Base-by-base conservation (phyloP, 1,140 invertebrate genomes). In the Theocolax elegans region DNA sequence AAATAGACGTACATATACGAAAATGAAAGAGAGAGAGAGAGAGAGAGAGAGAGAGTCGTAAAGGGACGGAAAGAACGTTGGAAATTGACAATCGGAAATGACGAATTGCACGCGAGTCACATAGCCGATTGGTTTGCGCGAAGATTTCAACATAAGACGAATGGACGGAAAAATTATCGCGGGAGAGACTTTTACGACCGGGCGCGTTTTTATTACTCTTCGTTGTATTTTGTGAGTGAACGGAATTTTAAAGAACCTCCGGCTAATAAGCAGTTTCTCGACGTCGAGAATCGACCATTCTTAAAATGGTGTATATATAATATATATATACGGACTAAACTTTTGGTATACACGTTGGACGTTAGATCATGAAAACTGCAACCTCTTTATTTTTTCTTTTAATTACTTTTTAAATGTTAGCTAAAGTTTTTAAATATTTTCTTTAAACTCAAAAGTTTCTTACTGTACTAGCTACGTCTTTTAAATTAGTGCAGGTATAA, bases 71-170 rank as follows among this genome's bases (percentile, higher is more conserved):
- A 38, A 40, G 17, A n/a, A 58, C 19, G 29, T 58, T 42, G 19
- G 21, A 25, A n/a, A 42, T 73, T 75, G 72, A 74, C 63, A 72
- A 76, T 72, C 72, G 72, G 71, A 76, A 76, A 76, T 74, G 73
- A 71, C 44, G 38, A 29, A 74, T 56, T 68, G 67, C 27, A 38
- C 44, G 29, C 59, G 54, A 72, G 40, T 40, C 31, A 42, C 54
- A 58, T 58, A 40, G 35, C 6, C 29, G 23, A 58, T 35, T 58
- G 35, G 19, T 13, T n/a, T 19, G 8, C 15, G 29, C 3, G 23
- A 13, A 1, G 38, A 38, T 25, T 12, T 17, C 19, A 59, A 25
- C 19, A 12, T 17, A 64, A 38, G 48, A 49, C 44, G 31, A 38
- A 51, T 64, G 44, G 31, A 51, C 13, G 46, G 21, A 64, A 64